phyloP scores from a whole-genome alignment of 2,113 vertebrate genomes.

The Rhea americana region DNA sequence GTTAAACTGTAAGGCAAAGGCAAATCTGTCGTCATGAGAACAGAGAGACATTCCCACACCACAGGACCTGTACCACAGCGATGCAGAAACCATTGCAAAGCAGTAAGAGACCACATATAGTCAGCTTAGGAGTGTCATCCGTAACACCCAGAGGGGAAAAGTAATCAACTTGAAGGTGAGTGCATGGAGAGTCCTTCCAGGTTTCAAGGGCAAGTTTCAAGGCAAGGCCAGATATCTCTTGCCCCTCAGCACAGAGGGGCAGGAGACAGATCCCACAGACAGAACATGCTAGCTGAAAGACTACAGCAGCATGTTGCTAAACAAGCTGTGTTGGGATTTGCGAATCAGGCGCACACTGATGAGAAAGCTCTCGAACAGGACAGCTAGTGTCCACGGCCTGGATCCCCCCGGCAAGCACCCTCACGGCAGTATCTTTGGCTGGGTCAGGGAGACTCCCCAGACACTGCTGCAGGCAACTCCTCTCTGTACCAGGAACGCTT shows the following conservation, averaged over 20 bases:
- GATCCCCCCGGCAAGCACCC: not conserved
- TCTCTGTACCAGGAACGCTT: not conserved
- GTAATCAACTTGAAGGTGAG: not conserved
- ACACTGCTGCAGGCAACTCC: not conserved
- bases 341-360: rapidly evolving
- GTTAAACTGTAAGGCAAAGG: not conserved
- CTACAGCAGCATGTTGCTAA: not conserved
- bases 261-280: too few species aligned
- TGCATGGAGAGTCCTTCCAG: not conserved
- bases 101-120: not conserved
- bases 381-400: not conserved
- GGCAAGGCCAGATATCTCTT: too few species aligned
- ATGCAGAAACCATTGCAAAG: not conserved
- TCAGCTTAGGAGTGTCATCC: not conserved
- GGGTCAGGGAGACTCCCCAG: not conserved
- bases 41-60: not conserved
- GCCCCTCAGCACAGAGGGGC: too few species aligned
- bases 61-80: rapidly evolving
- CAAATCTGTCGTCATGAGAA: too few species aligned
- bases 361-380: not conserved
- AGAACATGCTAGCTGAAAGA: not conserved
- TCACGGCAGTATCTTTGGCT: not conserved
- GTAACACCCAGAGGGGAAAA: not conserved
- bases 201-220: too few species aligned
- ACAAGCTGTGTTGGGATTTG: not conserved